Evolutionary conservation across 2,797 vertebrate genomes (phyloP).

Genomic region (Chrosomus eos): DNA sequence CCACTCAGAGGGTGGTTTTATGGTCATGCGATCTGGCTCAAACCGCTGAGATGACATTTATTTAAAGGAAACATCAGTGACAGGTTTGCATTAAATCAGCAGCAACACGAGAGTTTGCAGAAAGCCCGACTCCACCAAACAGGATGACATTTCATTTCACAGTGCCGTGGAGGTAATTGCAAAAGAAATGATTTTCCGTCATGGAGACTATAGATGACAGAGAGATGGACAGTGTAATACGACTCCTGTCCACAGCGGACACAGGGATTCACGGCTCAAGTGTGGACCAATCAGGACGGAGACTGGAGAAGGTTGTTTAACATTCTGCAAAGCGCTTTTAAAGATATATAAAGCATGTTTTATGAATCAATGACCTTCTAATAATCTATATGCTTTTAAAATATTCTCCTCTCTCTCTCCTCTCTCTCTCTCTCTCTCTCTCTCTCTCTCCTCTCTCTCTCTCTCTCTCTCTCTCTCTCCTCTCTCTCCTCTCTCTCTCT

Average conservation of each 20-base stretch:
- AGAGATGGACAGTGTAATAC: conserved; percentile 57
- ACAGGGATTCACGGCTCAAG: not conserved
- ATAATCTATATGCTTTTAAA: not conserved
- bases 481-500: too few relatives aligned
- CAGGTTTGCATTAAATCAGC: conserved; percentile 52
- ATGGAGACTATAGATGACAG: conserved; percentile 32
- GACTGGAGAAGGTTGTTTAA: not conserved
- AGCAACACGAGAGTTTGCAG: not conserved
- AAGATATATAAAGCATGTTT: not conserved
- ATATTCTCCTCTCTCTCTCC: too few relatives aligned
- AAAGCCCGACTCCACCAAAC: conserved; percentile 9
- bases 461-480: too few relatives aligned
- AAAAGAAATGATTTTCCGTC: conserved; percentile 49
- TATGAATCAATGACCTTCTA: not conserved
- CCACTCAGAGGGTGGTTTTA: too few relatives aligned
- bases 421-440: too few relatives aligned
- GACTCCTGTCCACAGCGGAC: conserved; percentile 49
- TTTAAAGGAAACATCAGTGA: not conserved
- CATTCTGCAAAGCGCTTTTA: not conserved
- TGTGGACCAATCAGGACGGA: not conserved
- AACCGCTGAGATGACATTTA: not conserved
- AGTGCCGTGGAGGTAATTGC: conserved; percentile 15
- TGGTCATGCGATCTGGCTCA: not conserved
- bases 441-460: too few relatives aligned
- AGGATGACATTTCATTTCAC: conserved; percentile 24